Conservation (phyloP, 2,113 vertebrate genomes). For the Enhydra lutris region DNA sequence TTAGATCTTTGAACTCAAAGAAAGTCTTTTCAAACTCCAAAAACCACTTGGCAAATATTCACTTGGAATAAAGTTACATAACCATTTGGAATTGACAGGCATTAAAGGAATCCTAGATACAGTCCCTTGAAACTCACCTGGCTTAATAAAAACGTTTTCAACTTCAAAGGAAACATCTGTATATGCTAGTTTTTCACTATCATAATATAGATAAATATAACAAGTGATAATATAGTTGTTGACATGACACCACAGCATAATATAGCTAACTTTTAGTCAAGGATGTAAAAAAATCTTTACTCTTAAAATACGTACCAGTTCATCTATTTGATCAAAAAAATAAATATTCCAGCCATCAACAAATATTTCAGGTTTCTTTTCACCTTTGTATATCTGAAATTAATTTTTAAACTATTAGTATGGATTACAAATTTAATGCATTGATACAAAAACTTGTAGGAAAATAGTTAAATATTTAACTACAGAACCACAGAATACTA, state of each 20-base stretch:
- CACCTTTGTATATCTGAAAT: constrained; percentile 89
- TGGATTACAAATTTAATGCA: constrained; percentile 47
- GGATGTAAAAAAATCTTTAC: constrained; percentile 44
- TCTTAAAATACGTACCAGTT: constrained; percentile 85
- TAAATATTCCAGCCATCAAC: constrained; percentile 96
- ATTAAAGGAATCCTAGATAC: background rate
- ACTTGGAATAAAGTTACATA: constrained; percentile 13
- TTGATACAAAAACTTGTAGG: constrained; percentile 52
- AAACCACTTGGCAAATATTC: background rate
- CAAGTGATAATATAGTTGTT: background rate
- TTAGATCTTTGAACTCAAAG: background rate
- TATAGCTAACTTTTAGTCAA: constrained; percentile 42
- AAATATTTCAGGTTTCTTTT: constrained; percentile 90
- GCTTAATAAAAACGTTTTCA: constrained; percentile 9
- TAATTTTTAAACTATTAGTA: constrained; percentile 72
- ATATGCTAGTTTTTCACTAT: background rate
- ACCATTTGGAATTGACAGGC: background rate
- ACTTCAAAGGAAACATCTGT: constrained; percentile 17
- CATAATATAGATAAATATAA: background rate
- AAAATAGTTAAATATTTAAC: constrained; percentile 57
- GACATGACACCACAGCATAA: background rate
- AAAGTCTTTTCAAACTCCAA: constrained; percentile 16
- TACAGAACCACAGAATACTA: background rate
- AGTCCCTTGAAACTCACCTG: constrained; percentile 4
- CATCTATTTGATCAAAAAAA: constrained; percentile 91